Conservation (phyloP, 2,888 invertebrate genomes). For the Pseudeuparius sepicola region DNA sequence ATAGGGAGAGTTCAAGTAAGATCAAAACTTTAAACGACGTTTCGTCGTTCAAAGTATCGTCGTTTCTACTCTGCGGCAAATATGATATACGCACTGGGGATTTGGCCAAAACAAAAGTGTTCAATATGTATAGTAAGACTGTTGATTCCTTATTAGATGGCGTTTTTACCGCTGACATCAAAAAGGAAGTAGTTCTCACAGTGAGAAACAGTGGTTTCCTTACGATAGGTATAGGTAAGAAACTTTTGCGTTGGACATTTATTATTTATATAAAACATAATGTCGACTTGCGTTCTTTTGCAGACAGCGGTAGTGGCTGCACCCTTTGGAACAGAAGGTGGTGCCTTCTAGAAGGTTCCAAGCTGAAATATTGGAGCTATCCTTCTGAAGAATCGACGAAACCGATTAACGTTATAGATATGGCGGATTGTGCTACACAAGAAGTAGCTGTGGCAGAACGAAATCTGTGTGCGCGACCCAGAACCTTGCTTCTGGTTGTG, state of each 20-base stretch:
- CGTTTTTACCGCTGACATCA: slow-evolving; percentile 17
- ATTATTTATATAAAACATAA: too few relatives aligned
- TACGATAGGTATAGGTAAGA: slow-evolving; percentile 22
- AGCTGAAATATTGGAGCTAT: slow-evolving; percentile 26
- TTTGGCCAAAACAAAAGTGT: slow-evolving; percentile 16
- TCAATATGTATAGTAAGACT: slow-evolving; percentile 17
- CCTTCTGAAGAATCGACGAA: slow-evolving; percentile 22
- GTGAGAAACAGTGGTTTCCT: slow-evolving; percentile 22
- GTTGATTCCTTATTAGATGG: slow-evolving; percentile 17
- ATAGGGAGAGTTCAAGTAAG: slow-evolving; percentile 12
- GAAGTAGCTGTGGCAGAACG: slow-evolving; percentile 20
- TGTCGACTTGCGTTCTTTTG: too few relatives aligned
- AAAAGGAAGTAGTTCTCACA: slow-evolving; percentile 17
- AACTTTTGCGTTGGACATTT: too few relatives aligned
- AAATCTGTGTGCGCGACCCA: slow-evolving; percentile 24
- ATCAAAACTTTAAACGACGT: slow-evolving; percentile 9
- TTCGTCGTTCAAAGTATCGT: slow-evolving; percentile 21
- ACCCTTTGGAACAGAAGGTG: slow-evolving; percentile 27
- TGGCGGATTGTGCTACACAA: slow-evolving; percentile 17
- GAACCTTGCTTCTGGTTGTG: slow-evolving; percentile 20
- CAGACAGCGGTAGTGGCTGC: too few relatives aligned
- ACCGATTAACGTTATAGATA: slow-evolving; percentile 20
- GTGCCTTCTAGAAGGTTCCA: slow-evolving; percentile 23
- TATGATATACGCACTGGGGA: slow-evolving; percentile 19
- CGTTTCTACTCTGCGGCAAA: slow-evolving; percentile 21